These are phyloP conservation scores for Trachymyrmex septentrionalis DNA, from an alignment of 1,140 invertebrate species.

Conservation along the genomic window DNA sequence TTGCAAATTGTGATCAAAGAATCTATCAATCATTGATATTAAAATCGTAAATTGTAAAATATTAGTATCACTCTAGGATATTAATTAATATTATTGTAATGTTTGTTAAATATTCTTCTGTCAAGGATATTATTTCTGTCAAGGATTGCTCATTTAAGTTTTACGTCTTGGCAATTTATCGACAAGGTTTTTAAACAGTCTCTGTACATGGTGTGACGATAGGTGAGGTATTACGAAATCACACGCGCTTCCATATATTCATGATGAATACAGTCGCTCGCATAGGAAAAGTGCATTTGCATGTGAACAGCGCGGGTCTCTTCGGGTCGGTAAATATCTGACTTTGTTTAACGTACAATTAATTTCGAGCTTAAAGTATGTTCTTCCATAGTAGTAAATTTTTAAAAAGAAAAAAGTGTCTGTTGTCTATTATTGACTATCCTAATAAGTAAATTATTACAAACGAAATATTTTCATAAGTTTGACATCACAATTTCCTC, in stretches of 20 bases:
- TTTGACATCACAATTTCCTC: not conserved
- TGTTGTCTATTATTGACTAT: not conserved
- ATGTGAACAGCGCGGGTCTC: conserved; percentile 64
- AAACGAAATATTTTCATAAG: not conserved
- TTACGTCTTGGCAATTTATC: not conserved
- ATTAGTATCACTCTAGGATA: not conserved
- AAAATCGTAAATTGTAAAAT: not conserved
- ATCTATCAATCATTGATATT: not conserved
- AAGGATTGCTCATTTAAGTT: not conserved
- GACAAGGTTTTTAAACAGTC: not conserved
- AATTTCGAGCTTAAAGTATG: conserved; percentile 34
- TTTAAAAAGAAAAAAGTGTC: not conserved
- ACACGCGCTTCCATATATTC: conserved; percentile 64
- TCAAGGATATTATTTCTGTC: not conserved
- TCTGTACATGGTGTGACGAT: conserved; percentile 32
- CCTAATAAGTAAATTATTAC: not conserved
- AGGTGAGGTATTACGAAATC: conserved; percentile 36
- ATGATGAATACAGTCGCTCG: conserved; percentile 61
- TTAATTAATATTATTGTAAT: not conserved
- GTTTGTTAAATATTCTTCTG: not conserved
- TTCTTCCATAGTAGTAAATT: not conserved
- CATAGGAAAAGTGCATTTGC: conserved; percentile 65
- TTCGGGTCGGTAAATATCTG: conserved; percentile 48
- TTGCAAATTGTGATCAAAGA: not conserved
- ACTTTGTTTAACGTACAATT: conserved; percentile 31